phyloP scores from a whole-genome alignment of 2,797 vertebrate genomes.

The Sarcophilus harrisii region DNA sequence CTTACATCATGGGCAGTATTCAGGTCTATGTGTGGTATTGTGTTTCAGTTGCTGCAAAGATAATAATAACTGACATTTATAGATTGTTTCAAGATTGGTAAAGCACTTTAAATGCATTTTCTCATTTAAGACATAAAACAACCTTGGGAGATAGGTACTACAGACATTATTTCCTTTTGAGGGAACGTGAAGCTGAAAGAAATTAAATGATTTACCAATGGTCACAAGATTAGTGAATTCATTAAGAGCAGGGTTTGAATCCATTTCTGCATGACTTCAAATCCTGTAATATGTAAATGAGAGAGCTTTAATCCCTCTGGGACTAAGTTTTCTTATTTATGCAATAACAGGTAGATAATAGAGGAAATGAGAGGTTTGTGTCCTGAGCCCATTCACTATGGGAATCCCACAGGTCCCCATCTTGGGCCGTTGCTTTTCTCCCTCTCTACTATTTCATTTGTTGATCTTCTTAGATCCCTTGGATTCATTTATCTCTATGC shows the following conservation, averaged over 20 bases:
- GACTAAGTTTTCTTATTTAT: neutral
- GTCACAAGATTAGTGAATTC: neutral
- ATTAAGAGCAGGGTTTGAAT: neutral
- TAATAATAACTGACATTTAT: neutral
- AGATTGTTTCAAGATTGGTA: neutral
- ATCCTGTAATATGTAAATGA: neutral
- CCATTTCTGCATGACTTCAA: neutral
- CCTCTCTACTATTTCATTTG: neutral
- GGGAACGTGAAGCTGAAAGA: neutral
- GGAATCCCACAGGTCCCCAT: neutral
- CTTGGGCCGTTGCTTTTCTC: neutral
- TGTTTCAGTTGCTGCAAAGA: neutral
- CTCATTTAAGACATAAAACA: neutral
- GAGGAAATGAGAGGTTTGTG: neutral
- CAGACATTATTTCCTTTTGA: neutral
- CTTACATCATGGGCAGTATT: neutral
- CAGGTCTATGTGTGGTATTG: slow-evolving; percentile 4
- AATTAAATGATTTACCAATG: neutral
- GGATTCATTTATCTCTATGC: neutral
- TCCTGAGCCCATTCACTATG: neutral
- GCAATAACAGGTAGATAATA: neutral
- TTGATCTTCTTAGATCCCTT: neutral
- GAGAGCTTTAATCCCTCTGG: neutral
- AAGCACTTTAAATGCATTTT: neutral
- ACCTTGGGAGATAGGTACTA: neutral